These are phyloP conservation scores for Notoglanidium macrostoma DNA, from an alignment of 2,797 vertebrate species.

Conservation along the genomic window DNA sequence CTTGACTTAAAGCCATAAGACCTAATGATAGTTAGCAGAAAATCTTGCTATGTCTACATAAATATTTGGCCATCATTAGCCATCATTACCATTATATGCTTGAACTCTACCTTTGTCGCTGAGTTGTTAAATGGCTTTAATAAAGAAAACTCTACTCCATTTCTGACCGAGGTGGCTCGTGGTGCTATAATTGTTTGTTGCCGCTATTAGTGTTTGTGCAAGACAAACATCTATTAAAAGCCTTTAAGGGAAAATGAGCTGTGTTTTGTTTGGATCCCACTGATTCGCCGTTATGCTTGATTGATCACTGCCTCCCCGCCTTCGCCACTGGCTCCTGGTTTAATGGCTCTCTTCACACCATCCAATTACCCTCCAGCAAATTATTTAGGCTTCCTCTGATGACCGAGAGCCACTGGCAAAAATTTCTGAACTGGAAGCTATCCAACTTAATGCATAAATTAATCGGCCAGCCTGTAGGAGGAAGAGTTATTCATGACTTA, in stretches of 20 bases:
- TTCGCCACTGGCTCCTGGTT: slow-evolving; percentile 60
- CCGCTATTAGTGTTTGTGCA: slow-evolving; percentile 11
- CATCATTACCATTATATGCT: not conserved
- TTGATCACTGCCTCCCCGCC: slow-evolving; percentile 66
- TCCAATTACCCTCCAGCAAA: slow-evolving; percentile 72
- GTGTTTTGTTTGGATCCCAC: slow-evolving; percentile 49
- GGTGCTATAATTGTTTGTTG: not conserved
- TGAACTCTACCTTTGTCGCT: not conserved
- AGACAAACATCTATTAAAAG: slow-evolving; percentile 55
- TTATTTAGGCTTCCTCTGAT: slow-evolving; percentile 63
- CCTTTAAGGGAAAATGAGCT: slow-evolving; percentile 57
- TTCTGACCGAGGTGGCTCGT: not conserved
- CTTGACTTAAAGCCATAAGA: not conserved
- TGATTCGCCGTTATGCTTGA: slow-evolving; percentile 54
- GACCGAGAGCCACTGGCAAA: slow-evolving; percentile 61
- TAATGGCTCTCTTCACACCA: slow-evolving; percentile 69
- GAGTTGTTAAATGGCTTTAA: slow-evolving; percentile 11
- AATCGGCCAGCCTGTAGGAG: slow-evolving; percentile 57
- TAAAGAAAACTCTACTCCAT: not conserved
- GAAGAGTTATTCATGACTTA: slow-evolving; percentile 33
- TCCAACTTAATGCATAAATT: slow-evolving; percentile 79
- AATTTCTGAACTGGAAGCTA: slow-evolving; percentile 65
- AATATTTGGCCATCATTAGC: not conserved
- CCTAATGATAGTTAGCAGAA: not conserved
- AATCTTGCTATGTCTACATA: not conserved